A percentile compares a stretch with the other conserved stretches of the same genome.
These are phyloP conservation scores for Apamea anceps DNA, from an alignment of 2,888 invertebrate genomes.

Conservation along the genomic window DNA sequence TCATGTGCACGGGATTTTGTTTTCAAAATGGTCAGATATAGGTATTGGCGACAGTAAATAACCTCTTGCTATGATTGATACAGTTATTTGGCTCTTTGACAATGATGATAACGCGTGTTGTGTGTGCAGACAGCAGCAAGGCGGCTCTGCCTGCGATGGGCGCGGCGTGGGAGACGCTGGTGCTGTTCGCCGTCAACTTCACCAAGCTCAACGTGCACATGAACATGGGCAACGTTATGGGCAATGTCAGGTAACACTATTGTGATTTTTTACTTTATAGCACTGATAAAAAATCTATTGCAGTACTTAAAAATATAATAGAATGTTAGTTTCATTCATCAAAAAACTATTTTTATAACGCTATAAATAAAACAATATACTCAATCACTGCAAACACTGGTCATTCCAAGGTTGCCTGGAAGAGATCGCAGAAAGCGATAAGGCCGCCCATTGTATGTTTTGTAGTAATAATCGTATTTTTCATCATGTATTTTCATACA, in stretches of 20 bases:
- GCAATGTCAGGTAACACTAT: slow-evolving; percentile 95
- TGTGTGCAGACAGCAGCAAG: slow-evolving; percentile 58
- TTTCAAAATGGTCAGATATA: too few relatives aligned
- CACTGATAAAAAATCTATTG: too few relatives aligned
- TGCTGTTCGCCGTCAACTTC: slow-evolving; percentile 98
- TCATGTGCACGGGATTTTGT: too few relatives aligned
- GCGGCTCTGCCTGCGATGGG: slow-evolving; percentile 69
- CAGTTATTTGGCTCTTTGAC: background rate
- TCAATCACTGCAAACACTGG: background rate
- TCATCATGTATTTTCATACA: too few relatives aligned
- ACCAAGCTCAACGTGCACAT: slow-evolving; percentile 98
- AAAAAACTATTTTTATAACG: background rate
- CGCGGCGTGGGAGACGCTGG: slow-evolving; percentile 98
- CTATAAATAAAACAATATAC: background rate
- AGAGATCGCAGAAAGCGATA: too few relatives aligned
- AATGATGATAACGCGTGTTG: background rate
- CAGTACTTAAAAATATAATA: too few relatives aligned
- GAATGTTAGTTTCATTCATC: background rate
- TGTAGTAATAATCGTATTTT: too few relatives aligned
- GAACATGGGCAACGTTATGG: slow-evolving; percentile 99
- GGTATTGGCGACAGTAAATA: too few relatives aligned
- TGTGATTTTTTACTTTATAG: too few relatives aligned
- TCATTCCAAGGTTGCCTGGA: too few relatives aligned
- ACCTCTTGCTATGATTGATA: background rate
- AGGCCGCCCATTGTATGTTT: too few relatives aligned